A percentile compares a stretch with the other conserved stretches of the same genome.
Conservation (phyloP, 2,797 vertebrate genomes). For the Lemur catta region DNA sequence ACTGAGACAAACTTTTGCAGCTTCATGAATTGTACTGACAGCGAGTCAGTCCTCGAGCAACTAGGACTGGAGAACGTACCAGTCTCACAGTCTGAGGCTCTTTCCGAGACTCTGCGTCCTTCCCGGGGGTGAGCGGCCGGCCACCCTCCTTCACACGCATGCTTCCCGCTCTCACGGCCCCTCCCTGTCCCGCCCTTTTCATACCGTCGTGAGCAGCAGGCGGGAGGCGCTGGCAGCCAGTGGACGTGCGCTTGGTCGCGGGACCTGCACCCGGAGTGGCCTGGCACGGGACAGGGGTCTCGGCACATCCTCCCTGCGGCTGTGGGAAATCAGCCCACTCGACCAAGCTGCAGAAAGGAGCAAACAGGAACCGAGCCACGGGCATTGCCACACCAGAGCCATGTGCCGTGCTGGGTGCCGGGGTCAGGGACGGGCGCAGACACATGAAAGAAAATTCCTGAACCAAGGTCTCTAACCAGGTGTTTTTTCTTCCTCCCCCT, state of each 20-base stretch:
- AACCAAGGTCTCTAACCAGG: neutral
- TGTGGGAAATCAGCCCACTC: fast-evolving
- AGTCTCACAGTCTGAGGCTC: neutral
- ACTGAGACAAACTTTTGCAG: neutral
- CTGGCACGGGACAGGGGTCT: fast-evolving
- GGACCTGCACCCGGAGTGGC: fast-evolving
- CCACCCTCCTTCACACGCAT: fast-evolving
- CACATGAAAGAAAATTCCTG: neutral
- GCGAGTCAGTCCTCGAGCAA: too few relatives aligned
- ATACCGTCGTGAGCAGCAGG: neutral
- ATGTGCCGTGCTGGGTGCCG: fast-evolving
- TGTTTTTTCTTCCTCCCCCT: neutral
- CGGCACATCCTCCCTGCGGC: fast-evolving
- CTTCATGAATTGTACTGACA: neutral
- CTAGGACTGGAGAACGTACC: too few relatives aligned
- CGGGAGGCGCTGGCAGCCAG: neutral
- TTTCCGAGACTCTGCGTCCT: fast-evolving
- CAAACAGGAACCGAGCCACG: fast-evolving
- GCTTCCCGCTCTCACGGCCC: fast-evolving
- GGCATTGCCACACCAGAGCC: fast-evolving
- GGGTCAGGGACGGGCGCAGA: neutral
- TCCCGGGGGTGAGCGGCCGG: fast-evolving
- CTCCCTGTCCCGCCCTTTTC: fast-evolving
- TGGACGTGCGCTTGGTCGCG: fast-evolving
- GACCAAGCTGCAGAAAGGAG: fast-evolving